Percentiles rank a stretch among this genome's conserved stretches.
phyloP scores from a whole-genome alignment of 2,888 invertebrate species.

The Dryobota labecula region DNA sequence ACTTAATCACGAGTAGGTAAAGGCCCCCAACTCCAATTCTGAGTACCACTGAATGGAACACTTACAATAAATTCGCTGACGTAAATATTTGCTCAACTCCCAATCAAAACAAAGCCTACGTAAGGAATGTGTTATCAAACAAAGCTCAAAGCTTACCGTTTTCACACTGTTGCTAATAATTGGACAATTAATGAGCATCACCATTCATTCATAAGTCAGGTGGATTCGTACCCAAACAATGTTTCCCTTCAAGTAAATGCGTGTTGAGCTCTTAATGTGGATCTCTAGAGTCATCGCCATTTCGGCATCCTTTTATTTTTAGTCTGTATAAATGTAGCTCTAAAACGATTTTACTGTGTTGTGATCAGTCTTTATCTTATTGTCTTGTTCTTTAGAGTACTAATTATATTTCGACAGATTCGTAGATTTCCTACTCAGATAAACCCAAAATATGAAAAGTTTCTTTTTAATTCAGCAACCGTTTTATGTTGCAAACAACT shows the following conservation, averaged over 20 bases:
- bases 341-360: neutral
- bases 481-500: conserved; percentile 10
- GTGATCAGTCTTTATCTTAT: neutral
- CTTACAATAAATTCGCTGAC: conserved; percentile 17
- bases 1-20: conserved; percentile 11
- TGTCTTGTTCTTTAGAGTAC: neutral
- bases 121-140: conserved; percentile 50
- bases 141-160: conserved; percentile 32
- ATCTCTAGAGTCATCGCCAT: conserved; percentile 22
- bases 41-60: conserved; percentile 2
- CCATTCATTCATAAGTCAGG: conserved; percentile 12
- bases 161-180: conserved; percentile 15
- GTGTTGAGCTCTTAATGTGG: conserved; percentile 27
- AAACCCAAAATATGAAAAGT: neutral
- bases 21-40: neutral
- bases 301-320: conserved; percentile 20
- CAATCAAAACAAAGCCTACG: conserved; percentile 54
- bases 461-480: conserved; percentile 7
- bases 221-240: conserved; percentile 19
- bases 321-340: neutral
- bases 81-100: conserved; percentile 47
- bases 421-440: neutral
- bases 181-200: conserved; percentile 14
- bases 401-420: neutral
- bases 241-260: conserved; percentile 20